Base-by-base conservation (phyloP, 2,888 invertebrate genomes). In the Cabera pusaria region DNA sequence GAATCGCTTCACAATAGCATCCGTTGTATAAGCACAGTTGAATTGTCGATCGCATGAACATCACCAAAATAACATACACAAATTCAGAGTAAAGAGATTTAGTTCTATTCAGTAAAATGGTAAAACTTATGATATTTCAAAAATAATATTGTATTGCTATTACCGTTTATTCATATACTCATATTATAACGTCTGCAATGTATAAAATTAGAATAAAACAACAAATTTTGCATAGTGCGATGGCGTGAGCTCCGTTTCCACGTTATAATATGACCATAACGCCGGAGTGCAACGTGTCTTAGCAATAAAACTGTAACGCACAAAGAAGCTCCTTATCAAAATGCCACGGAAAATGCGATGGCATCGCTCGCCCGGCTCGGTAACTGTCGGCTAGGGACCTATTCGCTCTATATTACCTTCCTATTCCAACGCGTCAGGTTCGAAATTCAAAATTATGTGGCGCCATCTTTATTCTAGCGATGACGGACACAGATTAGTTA, bases 331-430 rank as follows among this genome's bases (percentile, higher is more conserved):
- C 50, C 71, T 72, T 74, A 74, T 74, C 73, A 74, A 63, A 69
- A 72, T 69, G 72, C 67, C 68, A 64, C 56, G 60, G 69, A 52
- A 64, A 63, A 64, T 66, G 64, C 59, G 69, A 63, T 64, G 58
- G 55, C 56, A 59, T 56, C 61, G 56, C 55, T 48, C 55, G 60
- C 62, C 60, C 56, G 46, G 56, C 55, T 44, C 48, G 48, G 62
- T 69, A 72, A 84, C 70, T 56, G 68, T 56, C 75, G 69, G 44
- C 83, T 53, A 44, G 82, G 84, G 84, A 79, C 67, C 75, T 49
- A 69, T 81, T 68, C 63, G 32, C 63, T 57, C 54, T 61, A 60
- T 70, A 69, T 73, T 72, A 70, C 75, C 71, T 72, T 70, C 75
- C 67, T 44, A 44, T 49, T 68, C 64, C 52, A 56, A 59, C 60